phyloP scores from a whole-genome alignment of 2,797 vertebrate species.

The Peromyscus aztecus region DNA sequence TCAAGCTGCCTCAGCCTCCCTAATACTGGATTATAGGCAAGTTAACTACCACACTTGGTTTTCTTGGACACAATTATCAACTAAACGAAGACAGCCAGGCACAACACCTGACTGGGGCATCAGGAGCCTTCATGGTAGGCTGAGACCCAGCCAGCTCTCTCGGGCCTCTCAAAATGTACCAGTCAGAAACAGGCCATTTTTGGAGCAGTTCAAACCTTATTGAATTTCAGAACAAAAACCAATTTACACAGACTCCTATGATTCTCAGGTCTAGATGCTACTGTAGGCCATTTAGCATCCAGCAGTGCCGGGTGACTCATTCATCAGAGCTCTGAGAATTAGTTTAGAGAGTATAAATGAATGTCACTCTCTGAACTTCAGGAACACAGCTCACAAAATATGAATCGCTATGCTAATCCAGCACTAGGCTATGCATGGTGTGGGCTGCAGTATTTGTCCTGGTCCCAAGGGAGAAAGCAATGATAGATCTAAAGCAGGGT shows the following conservation, averaged over 20 bases:
- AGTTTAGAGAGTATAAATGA: constrained; percentile 72
- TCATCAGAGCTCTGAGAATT: constrained; percentile 59
- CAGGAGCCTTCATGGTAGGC: not conserved
- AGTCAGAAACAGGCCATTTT: not conserved
- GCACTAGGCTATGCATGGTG: not conserved
- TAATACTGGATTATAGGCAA: not conserved
- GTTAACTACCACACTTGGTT: not conserved
- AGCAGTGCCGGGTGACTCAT: constrained; percentile 48
- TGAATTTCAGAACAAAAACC: constrained; percentile 9
- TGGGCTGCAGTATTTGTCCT: constrained; percentile 57
- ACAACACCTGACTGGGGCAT: not conserved
- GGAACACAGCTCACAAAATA: constrained; percentile 66
- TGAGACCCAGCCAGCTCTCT: not conserved
- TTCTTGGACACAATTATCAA: not conserved
- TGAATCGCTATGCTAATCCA: constrained; percentile 71
- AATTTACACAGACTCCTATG: not conserved
- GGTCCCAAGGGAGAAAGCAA: constrained; percentile 57
- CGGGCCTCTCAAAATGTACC: not conserved
- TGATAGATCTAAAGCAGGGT: constrained; percentile 69
- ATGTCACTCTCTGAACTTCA: constrained; percentile 66
- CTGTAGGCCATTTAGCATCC: constrained; percentile 49
- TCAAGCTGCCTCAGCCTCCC: not conserved
- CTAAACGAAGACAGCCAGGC: not conserved
- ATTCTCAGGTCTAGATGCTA: constrained; percentile 31
- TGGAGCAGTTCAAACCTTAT: not conserved